Conservation (phyloP, 2,113 vertebrate genomes). For the Phainopepla nitens region DNA sequence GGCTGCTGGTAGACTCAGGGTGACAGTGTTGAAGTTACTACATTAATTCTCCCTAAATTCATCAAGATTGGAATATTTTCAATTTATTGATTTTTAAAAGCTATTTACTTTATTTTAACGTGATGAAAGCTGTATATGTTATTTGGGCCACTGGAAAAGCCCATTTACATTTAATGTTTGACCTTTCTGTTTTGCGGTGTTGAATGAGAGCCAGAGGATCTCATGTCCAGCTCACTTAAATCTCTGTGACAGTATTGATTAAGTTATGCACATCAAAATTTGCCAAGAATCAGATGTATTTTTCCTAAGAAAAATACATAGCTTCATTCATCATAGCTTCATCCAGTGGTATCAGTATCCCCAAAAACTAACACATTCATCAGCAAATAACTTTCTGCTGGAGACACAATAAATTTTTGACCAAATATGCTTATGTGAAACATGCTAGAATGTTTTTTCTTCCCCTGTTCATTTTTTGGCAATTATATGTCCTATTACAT, state of each 20-base stretch:
- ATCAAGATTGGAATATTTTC: background rate
- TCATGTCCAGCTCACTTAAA: background rate
- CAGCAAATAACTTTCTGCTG: background rate
- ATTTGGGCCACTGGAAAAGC: background rate
- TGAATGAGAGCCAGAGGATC: background rate
- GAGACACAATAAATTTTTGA: background rate
- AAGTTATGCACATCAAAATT: background rate
- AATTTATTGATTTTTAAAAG: background rate
- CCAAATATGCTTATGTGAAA: background rate
- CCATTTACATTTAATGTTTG: background rate
- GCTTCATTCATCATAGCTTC: background rate
- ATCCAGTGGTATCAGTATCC: background rate
- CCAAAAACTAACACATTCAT: background rate
- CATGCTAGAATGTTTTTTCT: background rate
- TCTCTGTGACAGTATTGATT: background rate
- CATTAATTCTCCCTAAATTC: background rate
- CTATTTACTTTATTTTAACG: background rate
- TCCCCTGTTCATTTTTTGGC: background rate
- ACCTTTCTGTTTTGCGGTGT: background rate
- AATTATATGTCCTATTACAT: background rate
- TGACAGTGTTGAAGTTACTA: background rate
- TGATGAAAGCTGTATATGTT: background rate
- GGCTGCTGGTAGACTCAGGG: background rate
- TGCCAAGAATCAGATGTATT: background rate
- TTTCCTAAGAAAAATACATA: background rate